Base-by-base conservation (phyloP, 2,113 vertebrate species). In the Indri indri region DNA sequence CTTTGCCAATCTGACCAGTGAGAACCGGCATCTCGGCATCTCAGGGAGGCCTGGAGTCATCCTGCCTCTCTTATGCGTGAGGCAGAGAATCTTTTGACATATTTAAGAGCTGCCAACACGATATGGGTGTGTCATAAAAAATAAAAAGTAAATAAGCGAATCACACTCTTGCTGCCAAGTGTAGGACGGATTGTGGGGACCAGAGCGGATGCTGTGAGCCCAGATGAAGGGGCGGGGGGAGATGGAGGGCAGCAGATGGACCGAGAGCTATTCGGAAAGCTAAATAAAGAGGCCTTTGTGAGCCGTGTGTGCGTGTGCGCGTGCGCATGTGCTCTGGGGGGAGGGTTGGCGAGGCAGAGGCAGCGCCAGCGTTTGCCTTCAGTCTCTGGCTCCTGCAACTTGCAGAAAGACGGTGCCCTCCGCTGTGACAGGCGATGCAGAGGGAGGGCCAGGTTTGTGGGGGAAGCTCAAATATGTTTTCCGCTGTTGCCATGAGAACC, bases 201-300 rank as follows among this genome's bases (percentile, higher is more conserved):
- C n/a, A 27, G 37, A 52, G 57, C 0, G 3, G 88, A 32, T 22
- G 50, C 54, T 5, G 11, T 7, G 8, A 77, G 84, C 70, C 50
- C 66, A 40, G 74, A 23, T 20, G 32, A 59, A 76, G 30, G 34
- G 68, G 27, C 30, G 57, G 59, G n/a, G n/a, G 47, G 16, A 54
- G 68, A 61, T 1, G 32, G 23, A 71, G 42, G 2, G 45, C 32
- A 17, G 81, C 95, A 77, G 88, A 92, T 87, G 91, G 93, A 47
- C 68, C 12, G 3, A 18, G 50, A 47, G 77, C 77, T 65, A 1
- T 54, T 32, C 20, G 42, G 63, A 61, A 93, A 52, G 32, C 65
- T 32, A 57, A 77, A 96, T 42, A 95, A 88, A 95, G 88, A 52
- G 71, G 86, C 1, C 70, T 94, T 94, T 98, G 95, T 90, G 50